These are phyloP conservation scores for Chromoteleia sp. DNA, from an alignment of 2,888 invertebrate genomes.

Conservation along the genomic window DNA sequence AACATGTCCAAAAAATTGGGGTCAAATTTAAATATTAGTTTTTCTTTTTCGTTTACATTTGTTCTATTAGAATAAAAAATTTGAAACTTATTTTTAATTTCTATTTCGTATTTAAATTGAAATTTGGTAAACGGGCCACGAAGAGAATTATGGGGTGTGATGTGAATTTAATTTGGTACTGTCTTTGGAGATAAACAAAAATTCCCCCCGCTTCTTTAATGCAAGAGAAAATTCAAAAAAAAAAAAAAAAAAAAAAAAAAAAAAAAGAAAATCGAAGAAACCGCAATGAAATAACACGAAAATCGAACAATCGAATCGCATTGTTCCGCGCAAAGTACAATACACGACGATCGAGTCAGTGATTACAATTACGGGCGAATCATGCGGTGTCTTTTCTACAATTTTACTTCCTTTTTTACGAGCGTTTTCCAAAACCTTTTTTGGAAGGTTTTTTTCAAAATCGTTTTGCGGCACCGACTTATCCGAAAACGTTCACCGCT, in stretches of 20 bases:
- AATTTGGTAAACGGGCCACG: too few relatives aligned
- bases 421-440: constrained; percentile 24
- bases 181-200: too few relatives aligned
- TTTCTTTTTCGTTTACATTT: too few relatives aligned
- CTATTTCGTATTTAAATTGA: background rate
- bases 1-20: too few relatives aligned
- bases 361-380: constrained; percentile 72
- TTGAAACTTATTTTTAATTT: background rate
- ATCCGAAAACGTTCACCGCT: background rate
- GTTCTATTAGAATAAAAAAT: too few relatives aligned
- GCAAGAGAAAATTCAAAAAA: too few relatives aligned
- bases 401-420: constrained; percentile 16
- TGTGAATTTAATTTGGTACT: too few relatives aligned
- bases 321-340: constrained; percentile 70
- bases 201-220: too few relatives aligned
- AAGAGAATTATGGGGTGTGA: too few relatives aligned
- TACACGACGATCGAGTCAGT: constrained; percentile 74
- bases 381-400: constrained; percentile 49
- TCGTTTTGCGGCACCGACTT: constrained; percentile 10
- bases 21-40: too few relatives aligned
- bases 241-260: constrained; percentile 6
- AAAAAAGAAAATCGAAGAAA: constrained; percentile 58
- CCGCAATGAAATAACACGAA: constrained; percentile 64
- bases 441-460: too few relatives aligned
- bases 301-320: constrained; percentile 71